Evolutionary conservation across 2,888 invertebrate genomes (phyloP).

Genomic region (Graphium colonna): DNA sequence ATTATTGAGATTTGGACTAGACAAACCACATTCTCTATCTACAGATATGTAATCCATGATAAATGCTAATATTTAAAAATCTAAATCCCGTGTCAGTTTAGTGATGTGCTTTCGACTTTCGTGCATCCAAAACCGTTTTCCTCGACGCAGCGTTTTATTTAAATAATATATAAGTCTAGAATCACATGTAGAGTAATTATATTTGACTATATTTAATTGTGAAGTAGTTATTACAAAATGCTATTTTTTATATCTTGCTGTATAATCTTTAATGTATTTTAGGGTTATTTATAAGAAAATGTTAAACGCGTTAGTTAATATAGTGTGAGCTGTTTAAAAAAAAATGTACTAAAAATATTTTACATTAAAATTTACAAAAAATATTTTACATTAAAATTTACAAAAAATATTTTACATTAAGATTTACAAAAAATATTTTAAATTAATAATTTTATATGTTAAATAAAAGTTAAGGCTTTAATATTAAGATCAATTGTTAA

Average conservation of each 20-base stretch:
- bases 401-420: too few relatives aligned
- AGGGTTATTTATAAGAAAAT: not conserved
- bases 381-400: too few relatives aligned
- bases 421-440: too few relatives aligned
- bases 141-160: constrained; percentile 23
- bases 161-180: constrained; percentile 12
- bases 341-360: too few relatives aligned
- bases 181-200: constrained; percentile 14
- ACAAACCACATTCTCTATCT: constrained; percentile 78
- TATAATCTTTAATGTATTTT: not conserved
- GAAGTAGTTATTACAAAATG: not conserved
- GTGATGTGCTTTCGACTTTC: constrained; percentile 59
- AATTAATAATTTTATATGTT: too few relatives aligned
- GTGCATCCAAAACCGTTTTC: constrained; percentile 51
- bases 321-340: too few relatives aligned
- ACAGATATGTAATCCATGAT: constrained; percentile 80
- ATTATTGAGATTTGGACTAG: constrained; percentile 78
- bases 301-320: not conserved
- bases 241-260: not conserved
- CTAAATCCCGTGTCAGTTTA: constrained; percentile 64
- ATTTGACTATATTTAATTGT: not conserved
- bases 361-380: too few relatives aligned
- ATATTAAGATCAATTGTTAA: too few relatives aligned
- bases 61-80: constrained; percentile 76
- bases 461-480: too few relatives aligned